Evolutionary conservation across 2,888 invertebrate species (phyloP).

Genomic region (Criorhina ranunculi): DNA sequence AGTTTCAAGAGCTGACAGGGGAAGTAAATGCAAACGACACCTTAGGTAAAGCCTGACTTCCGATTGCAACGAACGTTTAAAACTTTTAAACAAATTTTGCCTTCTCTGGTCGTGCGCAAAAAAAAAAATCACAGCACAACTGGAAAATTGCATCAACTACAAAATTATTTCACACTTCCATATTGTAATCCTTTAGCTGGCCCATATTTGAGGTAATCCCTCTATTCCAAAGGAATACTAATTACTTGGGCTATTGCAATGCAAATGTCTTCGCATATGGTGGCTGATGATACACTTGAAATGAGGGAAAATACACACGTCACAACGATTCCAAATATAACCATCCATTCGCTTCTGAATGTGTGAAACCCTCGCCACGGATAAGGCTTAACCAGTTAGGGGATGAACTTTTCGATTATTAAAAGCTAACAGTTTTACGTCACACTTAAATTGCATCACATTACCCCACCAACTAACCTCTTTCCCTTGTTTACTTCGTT

Average conservation of each 20-base stretch:
- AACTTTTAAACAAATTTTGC: too few relatives aligned
- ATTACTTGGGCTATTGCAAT: conserved; percentile 6
- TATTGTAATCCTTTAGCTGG: conserved; percentile 2
- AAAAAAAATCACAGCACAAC: too few relatives aligned
- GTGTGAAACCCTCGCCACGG: background rate
- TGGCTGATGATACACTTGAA: conserved; percentile 16
- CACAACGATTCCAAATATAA: conserved; percentile 5
- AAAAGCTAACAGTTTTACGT: conserved; percentile 4
- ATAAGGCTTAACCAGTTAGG: background rate
- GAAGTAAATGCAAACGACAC: too few relatives aligned
- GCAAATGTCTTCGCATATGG: background rate
- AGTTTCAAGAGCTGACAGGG: too few relatives aligned
- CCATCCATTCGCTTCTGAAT: background rate
- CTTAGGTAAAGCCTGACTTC: too few relatives aligned
- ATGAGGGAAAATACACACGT: background rate
- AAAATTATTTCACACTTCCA: background rate
- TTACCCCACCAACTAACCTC: conserved; percentile 24
- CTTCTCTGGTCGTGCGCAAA: too few relatives aligned
- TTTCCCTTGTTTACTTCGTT: background rate
- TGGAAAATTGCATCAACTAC: too few relatives aligned
- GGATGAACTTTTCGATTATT: conserved; percentile 2
- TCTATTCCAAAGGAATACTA: conserved; percentile 17
- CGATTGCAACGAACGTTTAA: too few relatives aligned
- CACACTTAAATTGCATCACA: conserved; percentile 13
- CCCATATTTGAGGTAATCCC: background rate